Conservation (phyloP, 2,888 invertebrate species). For the Julus scandinavius region DNA sequence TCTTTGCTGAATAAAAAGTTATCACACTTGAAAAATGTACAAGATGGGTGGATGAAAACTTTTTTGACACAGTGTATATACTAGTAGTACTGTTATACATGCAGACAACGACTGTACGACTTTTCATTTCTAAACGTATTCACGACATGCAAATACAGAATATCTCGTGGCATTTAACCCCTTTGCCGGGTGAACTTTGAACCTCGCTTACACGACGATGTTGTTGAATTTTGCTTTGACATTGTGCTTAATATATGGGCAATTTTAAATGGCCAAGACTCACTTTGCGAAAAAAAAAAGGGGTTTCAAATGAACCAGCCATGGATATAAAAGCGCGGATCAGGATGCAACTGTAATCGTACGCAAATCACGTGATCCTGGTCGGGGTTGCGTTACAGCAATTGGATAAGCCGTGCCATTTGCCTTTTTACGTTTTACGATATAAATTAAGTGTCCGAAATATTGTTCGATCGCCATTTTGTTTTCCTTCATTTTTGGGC, state of each 20-base stretch:
- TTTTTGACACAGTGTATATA: no score
- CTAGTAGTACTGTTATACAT: no score
- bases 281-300: not conserved
- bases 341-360: not conserved
- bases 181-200: not conserved
- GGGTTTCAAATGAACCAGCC: constrained; percentile 1
- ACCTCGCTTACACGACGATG: not conserved
- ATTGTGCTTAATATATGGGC: constrained; percentile 8
- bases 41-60: no score
- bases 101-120: not conserved
- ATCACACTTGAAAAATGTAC: no score
- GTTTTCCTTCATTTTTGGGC: not conserved
- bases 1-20: no score
- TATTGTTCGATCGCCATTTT: not conserved
- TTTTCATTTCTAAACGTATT: not conserved
- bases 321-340: constrained; percentile 4
- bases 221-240: constrained; percentile 16
- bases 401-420: not conserved
- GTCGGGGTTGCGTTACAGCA: not conserved
- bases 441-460: not conserved
- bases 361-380: not conserved
- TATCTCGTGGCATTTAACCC: not conserved
- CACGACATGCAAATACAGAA: constrained; percentile 10
- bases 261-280: constrained; percentile 3
- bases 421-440: not conserved